Evolutionary conservation across 2,113 vertebrate genomes (phyloP).

Genomic region (Tragelaphus imberbis): DNA sequence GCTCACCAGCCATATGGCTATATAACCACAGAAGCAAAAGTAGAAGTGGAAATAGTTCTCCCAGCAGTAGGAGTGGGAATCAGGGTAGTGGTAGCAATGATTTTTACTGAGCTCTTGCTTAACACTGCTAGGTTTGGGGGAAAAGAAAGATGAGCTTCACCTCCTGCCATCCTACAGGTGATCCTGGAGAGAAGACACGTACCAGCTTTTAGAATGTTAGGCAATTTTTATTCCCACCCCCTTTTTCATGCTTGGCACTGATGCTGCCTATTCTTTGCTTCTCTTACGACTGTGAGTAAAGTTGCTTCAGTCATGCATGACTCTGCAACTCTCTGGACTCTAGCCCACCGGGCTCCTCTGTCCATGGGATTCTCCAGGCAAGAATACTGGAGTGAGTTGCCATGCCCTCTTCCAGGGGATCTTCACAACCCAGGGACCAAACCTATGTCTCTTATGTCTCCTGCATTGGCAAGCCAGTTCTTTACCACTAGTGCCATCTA

Average conservation of each 20-base stretch:
- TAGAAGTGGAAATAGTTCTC: background rate
- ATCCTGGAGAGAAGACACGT: background rate
- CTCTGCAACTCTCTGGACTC: background rate
- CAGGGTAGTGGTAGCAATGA: fast-evolving
- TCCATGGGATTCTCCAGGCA: background rate
- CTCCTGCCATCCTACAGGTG: background rate
- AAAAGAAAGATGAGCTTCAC: background rate
- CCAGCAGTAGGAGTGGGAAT: background rate
- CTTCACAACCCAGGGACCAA: background rate
- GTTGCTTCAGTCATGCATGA: background rate
- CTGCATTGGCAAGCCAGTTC: background rate
- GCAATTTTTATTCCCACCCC: background rate
- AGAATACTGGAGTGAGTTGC: background rate
- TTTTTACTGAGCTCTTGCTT: background rate
- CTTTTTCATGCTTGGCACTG: background rate
- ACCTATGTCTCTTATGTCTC: background rate
- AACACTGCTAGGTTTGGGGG: background rate
- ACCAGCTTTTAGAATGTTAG: background rate
- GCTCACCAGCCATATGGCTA: background rate
- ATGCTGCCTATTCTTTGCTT: background rate
- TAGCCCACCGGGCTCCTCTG: background rate
- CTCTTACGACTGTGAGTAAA: background rate
- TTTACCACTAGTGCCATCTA: background rate
- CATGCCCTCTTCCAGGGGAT: background rate
- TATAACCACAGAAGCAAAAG: background rate